Base-by-base conservation (phyloP, 1,140 invertebrate species). In the Drosophila prosaltans region DNA sequence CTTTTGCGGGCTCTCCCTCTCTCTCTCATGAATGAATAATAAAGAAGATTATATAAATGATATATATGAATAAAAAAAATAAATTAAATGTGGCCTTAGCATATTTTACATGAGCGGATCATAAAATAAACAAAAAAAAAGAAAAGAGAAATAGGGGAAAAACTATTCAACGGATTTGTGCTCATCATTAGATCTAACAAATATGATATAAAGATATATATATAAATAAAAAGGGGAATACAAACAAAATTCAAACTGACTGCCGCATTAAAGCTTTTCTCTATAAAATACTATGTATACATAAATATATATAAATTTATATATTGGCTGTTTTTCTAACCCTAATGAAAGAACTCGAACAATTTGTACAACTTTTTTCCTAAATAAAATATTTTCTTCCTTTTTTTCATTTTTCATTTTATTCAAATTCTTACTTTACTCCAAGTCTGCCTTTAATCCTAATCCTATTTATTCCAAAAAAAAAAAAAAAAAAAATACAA, bases 11-110 rank as follows among this genome's bases (percentile, higher is more conserved):
- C 83, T 88, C 76, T 26, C 83, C 82, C 76, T 26, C 21, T 16
- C 16, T 16, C 16, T 0, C 45, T 51, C 8, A 9, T 51, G 2
- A 80, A 83, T 60, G 66, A 57, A 41, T 71, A 36, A 63, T 64
- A 69, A 64, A 77, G 64, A 64, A 77, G 64, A 66, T 68, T 69
- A 76, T 57, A 72, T 32, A 55, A 32, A 68, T 61, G 21, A 70
- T 66, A 70, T 66, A 71, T 65, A 67, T 61, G 30, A 66, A 76
- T 72, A 86, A 67, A 69, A 16, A 16, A 16, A 16, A 16, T 16
- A 16, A 65, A 77, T 78, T 84, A 83, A 88, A 88, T 78, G 84
- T 88, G 84, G 84, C 84, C 84, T 88, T 88, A 88, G 84, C 74
- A 89, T 88, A 71, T 88, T 83, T 80, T 51, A 51, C 71, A 77